Percentiles rank a stretch among this genome's conserved stretches.
These are phyloP conservation scores for Psittacula echo DNA, from an alignment of 2,797 vertebrate genomes.

Conservation along the genomic window DNA sequence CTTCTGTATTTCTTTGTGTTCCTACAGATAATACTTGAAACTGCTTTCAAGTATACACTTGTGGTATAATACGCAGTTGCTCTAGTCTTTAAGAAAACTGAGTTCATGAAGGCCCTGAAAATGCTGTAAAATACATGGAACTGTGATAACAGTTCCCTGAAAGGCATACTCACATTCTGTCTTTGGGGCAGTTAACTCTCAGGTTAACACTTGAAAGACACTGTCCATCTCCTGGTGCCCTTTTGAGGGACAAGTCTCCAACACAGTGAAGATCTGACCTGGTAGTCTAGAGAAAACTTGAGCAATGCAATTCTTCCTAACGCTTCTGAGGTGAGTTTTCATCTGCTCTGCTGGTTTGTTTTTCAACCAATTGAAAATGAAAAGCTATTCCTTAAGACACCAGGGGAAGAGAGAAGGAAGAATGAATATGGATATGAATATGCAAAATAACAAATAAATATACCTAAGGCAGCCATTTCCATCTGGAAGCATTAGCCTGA, in stretches of 20 bases:
- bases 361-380: constrained; percentile 44
- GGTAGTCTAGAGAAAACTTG: background rate
- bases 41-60: background rate
- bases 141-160: background rate
- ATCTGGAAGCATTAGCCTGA: constrained; percentile 61
- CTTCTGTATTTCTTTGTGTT: background rate
- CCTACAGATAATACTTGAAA: background rate
- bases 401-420: background rate
- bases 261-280: constrained; percentile 10
- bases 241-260: background rate
- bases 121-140: background rate
- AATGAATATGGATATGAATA: constrained; percentile 29
- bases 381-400: constrained; percentile 54
- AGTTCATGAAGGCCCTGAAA: background rate
- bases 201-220: constrained; percentile 24
- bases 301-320: background rate
- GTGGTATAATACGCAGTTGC: background rate
- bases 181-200: background rate
- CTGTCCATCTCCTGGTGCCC: background rate
- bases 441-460: constrained; percentile 54
- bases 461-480: constrained; percentile 56
- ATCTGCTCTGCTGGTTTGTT: constrained; percentile 15
- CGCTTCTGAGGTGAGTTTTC: constrained; percentile 28
- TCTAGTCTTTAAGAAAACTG: background rate
- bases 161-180: background rate